Percentiles rank a stretch among this genome's conserved stretches.
Conservation (phyloP, 2,797 vertebrate species). For the Malurus leucopterus region DNA sequence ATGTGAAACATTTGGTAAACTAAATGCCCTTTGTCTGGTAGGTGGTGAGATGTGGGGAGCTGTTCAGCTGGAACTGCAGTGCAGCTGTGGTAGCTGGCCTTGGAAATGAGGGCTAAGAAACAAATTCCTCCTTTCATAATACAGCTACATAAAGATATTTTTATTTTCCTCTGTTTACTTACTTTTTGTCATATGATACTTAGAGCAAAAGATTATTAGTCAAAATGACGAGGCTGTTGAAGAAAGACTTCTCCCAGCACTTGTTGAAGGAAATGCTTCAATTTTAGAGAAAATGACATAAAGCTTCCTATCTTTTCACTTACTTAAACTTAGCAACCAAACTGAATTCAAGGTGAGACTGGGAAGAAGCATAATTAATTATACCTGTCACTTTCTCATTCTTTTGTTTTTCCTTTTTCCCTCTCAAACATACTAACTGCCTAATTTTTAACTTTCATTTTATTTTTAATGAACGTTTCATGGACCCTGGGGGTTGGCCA, state of each 20-base stretch:
- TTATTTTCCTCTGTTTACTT: neutral
- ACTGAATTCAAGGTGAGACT: neutral
- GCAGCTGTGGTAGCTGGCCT: slow-evolving; percentile 22
- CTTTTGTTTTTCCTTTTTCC: neutral
- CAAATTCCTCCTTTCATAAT: slow-evolving; percentile 23
- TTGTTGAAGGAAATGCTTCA: neutral
- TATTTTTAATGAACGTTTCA: neutral
- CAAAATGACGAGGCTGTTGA: neutral
- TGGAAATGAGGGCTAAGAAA: neutral
- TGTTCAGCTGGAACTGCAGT: slow-evolving; percentile 16
- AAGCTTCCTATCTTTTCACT: neutral
- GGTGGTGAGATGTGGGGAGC: neutral
- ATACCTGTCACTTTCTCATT: neutral
- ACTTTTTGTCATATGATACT: neutral
- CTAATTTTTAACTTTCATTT: neutral
- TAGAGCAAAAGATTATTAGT: neutral
- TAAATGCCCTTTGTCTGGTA: slow-evolving; percentile 10
- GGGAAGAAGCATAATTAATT: neutral
- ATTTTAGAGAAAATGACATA: neutral
- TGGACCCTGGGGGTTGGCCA: neutral
- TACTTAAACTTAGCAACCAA: neutral
- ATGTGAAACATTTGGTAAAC: neutral
- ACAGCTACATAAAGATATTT: neutral
- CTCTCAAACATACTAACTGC: neutral
- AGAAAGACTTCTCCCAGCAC: neutral